Conservation (phyloP, 2,113 vertebrate species). For the Piprites chloris region DNA sequence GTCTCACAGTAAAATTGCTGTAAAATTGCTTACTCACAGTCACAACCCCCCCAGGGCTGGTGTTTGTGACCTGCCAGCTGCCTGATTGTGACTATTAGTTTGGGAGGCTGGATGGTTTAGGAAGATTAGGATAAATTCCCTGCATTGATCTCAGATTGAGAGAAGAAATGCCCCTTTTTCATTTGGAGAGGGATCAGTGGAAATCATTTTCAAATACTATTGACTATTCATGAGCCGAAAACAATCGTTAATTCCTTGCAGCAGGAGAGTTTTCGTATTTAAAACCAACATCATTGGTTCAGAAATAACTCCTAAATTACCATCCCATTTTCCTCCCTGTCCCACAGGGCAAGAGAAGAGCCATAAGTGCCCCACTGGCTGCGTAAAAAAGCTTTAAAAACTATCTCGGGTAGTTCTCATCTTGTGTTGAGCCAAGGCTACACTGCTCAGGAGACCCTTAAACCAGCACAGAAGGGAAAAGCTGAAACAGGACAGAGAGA, state of each 20-base stretch:
- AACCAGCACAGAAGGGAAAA: background rate
- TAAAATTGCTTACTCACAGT: background rate
- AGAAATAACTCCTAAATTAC: conserved; percentile 1
- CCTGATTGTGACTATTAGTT: background rate
- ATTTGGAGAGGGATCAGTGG: background rate
- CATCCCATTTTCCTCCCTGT: background rate
- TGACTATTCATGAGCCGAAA: background rate
- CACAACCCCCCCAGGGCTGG: background rate
- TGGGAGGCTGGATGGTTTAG: background rate
- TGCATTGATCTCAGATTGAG: background rate
- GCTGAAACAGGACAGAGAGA: background rate
- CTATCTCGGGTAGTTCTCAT: background rate
- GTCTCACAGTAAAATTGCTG: background rate
- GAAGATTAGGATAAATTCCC: background rate
- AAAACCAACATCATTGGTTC: background rate
- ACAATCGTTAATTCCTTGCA: background rate
- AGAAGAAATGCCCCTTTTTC: background rate
- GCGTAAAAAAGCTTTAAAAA: background rate
- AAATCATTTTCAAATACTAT: background rate
- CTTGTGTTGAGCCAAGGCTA: background rate
- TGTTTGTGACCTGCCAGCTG: background rate
- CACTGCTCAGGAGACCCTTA: background rate
- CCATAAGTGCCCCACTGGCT: fast-evolving
- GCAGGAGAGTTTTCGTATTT: background rate
- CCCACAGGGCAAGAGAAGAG: background rate